A percentile compares a stretch with the other conserved stretches of the same genome.
phyloP scores from a whole-genome alignment of 2,113 vertebrate species.

The Nesogale talazaci region DNA sequence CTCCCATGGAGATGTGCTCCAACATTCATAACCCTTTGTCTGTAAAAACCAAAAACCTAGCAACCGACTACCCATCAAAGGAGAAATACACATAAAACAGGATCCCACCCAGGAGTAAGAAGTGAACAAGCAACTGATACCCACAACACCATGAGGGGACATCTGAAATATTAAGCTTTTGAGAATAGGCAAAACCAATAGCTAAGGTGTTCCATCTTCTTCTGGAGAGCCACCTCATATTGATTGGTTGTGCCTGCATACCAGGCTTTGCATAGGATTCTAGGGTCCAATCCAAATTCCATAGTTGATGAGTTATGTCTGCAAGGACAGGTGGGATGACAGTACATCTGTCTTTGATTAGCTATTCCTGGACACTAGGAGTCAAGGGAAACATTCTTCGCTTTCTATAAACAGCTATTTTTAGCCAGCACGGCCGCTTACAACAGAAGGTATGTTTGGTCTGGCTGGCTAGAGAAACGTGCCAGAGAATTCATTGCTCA shows the following conservation, averaged over 20 bases:
- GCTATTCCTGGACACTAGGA: neutral
- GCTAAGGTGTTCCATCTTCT: neutral
- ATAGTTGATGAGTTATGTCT: neutral
- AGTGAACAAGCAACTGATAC: neutral
- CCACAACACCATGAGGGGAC: too few relatives aligned
- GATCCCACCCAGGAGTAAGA: neutral
- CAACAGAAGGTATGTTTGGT: too few relatives aligned
- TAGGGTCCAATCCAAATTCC: neutral
- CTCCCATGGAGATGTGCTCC: neutral
- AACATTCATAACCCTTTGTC: neutral
- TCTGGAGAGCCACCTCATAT: neutral
- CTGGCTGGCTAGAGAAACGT: too few relatives aligned
- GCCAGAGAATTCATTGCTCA: too few relatives aligned
- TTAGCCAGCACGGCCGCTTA: neutral
- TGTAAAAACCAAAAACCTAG: neutral
- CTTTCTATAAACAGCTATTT: neutral
- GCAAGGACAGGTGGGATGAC: neutral
- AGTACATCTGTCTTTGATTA: neutral
- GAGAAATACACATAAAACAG: neutral
- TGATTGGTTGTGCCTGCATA: neutral
- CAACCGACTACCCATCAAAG: neutral
- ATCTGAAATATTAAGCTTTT: neutral
- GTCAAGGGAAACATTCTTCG: neutral
- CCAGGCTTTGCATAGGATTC: neutral
- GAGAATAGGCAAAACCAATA: slow-evolving; percentile 12